Conservation (phyloP, 2,888 invertebrate species). For the Cantharis lateralis region DNA sequence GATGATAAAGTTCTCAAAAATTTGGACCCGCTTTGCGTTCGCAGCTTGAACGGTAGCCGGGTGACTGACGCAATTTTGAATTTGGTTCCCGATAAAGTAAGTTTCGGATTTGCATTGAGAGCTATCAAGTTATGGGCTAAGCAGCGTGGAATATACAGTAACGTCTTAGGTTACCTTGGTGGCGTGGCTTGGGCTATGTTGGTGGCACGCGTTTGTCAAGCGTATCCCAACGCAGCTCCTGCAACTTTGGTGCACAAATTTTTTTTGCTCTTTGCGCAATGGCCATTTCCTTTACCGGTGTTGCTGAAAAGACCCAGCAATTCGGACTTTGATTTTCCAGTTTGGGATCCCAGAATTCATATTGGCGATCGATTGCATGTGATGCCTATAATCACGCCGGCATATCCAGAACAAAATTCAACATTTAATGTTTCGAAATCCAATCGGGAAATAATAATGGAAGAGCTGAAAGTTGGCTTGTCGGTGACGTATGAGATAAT, state of each 20-base stretch:
- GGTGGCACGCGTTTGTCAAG: constrained; percentile 95
- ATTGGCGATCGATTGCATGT: constrained; percentile 91
- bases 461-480: constrained; percentile 82
- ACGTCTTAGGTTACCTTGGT: constrained; percentile 95
- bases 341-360: constrained; percentile 97
- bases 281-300: constrained; percentile 99
- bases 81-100: constrained; percentile 92
- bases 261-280: constrained; percentile 96
- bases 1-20: constrained; percentile 93
- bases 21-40: constrained; percentile 92
- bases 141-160: constrained; percentile 96
- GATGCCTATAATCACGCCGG: constrained; percentile 99
- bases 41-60: constrained; percentile 96
- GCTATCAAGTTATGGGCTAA: constrained; percentile 99
- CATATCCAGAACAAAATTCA: constrained; percentile 99
- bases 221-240: constrained; percentile 96
- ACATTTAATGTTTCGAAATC: constrained; percentile 97
- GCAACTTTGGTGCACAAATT: constrained; percentile 96
- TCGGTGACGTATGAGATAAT: constrained; percentile 85
- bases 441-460: constrained; percentile 89
- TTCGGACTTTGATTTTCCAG: constrained; percentile 86
- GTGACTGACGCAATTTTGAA: constrained; percentile 98
- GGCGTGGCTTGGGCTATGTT: constrained; percentile 99
- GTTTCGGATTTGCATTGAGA: constrained; percentile 89
- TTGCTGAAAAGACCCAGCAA: constrained; percentile 89